These are phyloP conservation scores for Dicrurus megarhynchus DNA, from an alignment of 2,113 vertebrate species.

Conservation along the genomic window DNA sequence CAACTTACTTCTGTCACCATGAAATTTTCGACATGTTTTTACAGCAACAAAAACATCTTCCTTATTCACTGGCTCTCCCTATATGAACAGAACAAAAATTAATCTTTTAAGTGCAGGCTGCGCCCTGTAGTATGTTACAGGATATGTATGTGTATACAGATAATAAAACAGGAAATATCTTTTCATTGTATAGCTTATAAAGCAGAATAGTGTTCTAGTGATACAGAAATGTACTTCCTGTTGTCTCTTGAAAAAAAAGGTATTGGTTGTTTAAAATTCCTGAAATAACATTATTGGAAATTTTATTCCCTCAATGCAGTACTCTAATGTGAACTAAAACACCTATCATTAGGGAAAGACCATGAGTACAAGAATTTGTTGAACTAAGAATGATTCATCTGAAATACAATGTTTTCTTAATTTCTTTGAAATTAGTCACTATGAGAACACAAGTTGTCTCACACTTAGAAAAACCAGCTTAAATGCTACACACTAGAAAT, in stretches of 20 bases:
- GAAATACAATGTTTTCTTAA: background rate
- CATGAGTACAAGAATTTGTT: background rate
- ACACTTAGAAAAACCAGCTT: background rate
- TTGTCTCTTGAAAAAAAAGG: background rate
- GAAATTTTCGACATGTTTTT: slow-evolving; percentile 95
- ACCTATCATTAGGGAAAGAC: background rate
- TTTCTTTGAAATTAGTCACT: background rate
- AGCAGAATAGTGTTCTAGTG: background rate
- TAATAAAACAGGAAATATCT: background rate
- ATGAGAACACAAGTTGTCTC: background rate
- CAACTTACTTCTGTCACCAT: slow-evolving; percentile 89
- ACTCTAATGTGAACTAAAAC: background rate
- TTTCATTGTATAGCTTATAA: background rate
- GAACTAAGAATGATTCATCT: background rate
- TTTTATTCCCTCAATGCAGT: background rate
- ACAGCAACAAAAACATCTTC: slow-evolving; percentile 92
- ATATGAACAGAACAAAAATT: slow-evolving; percentile 23
- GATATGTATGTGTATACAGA: background rate
- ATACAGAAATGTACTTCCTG: too few species aligned
- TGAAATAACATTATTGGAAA: background rate
- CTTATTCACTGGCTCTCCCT: slow-evolving; percentile 86
- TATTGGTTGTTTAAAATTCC: background rate
- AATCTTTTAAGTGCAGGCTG: background rate
- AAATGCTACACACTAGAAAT: background rate
- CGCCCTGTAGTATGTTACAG: background rate